These are phyloP conservation scores for Pteronotus mesoamericanus DNA, from an alignment of 2,797 vertebrate genomes.

Conservation along the genomic window DNA sequence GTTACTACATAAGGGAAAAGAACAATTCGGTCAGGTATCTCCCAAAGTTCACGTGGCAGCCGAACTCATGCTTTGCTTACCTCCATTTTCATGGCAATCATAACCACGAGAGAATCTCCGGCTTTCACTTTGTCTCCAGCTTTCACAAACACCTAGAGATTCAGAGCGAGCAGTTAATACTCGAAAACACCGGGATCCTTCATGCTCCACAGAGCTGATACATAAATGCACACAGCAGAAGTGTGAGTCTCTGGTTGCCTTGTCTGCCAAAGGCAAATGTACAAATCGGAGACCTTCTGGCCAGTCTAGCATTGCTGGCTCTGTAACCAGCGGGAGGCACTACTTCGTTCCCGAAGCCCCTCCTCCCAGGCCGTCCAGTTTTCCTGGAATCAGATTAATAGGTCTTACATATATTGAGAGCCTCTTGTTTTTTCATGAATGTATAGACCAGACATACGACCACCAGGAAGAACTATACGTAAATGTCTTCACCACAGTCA, in stretches of 20 bases:
- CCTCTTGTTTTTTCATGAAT: background rate
- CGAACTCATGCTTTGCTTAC: conserved; percentile 78
- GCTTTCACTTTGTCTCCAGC: conserved; percentile 89
- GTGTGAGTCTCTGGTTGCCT: background rate
- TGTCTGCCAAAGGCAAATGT: background rate
- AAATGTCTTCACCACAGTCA: background rate
- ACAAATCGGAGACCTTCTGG: background rate
- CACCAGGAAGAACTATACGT: background rate
- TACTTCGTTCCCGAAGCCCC: background rate
- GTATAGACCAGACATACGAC: background rate
- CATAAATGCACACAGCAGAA: background rate
- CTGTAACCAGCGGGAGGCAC: background rate
- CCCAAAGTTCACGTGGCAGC: too few relatives aligned
- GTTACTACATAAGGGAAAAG: background rate
- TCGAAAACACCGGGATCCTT: background rate
- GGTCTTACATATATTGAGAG: background rate
- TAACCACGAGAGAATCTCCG: conserved; percentile 94
- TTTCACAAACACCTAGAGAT: conserved; percentile 93
- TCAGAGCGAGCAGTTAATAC: conserved; percentile 51
- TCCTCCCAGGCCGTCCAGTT: background rate
- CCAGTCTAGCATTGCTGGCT: background rate
- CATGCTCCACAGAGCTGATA: background rate
- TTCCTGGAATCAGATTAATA: background rate
- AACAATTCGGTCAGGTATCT: background rate
- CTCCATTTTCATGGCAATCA: conserved; percentile 99